phyloP scores from a whole-genome alignment of 2,113 vertebrate genomes.

The Cynoglossus semilaevis region DNA sequence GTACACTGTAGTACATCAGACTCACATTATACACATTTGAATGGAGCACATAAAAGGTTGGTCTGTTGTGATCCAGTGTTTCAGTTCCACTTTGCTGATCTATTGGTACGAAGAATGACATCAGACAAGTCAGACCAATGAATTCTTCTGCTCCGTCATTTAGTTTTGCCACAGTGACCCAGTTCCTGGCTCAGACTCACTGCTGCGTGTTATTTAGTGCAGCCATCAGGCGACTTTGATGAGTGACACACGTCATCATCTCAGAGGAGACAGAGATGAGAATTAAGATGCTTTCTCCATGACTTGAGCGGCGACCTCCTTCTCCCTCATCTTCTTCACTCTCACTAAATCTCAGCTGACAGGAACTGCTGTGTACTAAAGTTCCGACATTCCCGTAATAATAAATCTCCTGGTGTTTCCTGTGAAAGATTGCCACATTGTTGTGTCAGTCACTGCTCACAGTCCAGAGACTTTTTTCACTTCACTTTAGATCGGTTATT shows the following conservation, averaged over 20 bases:
- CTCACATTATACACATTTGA: conserved; percentile 16
- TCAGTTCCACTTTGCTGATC: neutral
- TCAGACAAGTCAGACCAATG: conserved; percentile 8
- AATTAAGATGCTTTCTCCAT: conserved; percentile 62
- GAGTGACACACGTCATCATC: conserved; percentile 67
- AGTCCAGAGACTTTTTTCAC: neutral
- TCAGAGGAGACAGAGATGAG: conserved; percentile 56
- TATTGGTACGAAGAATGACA: neutral
- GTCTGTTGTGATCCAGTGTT: neutral
- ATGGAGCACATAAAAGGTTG: conserved; percentile 3
- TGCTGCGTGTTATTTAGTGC: conserved; percentile 65
- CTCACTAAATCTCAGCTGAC: conserved; percentile 17
- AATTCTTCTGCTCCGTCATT: conserved; percentile 53
- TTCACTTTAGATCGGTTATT: no score
- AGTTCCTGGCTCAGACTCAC: conserved; percentile 64
- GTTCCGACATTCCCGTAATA: conserved; percentile 10
- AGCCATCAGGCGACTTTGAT: conserved; percentile 65
- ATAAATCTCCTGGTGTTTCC: conserved; percentile 18
- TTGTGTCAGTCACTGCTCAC: conserved; percentile 4
- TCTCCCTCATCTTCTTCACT: conserved; percentile 20
- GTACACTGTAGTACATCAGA: conserved; percentile 48
- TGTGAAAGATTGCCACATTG: conserved; percentile 7
- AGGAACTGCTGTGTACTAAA: conserved; percentile 5
- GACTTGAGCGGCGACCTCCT: conserved; percentile 29
- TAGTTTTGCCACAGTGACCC: conserved; percentile 69